A percentile compares a stretch with the other conserved stretches of the same genome.
These are phyloP conservation scores for Cuniculus paca DNA, from an alignment of 2,797 vertebrate species.

Conservation along the genomic window DNA sequence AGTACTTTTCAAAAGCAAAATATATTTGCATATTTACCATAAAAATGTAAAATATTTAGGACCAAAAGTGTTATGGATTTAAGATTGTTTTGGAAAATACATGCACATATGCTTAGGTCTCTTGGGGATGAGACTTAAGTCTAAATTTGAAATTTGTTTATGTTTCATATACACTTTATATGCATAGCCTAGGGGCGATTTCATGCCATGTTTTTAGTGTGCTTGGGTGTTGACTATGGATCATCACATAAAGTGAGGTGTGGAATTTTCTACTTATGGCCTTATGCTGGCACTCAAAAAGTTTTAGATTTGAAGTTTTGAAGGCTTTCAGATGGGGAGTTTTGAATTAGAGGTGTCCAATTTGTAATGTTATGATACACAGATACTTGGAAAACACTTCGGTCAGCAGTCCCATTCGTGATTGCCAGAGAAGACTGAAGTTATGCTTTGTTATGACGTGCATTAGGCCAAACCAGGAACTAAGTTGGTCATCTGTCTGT, in stretches of 20 bases:
- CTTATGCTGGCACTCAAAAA: neutral
- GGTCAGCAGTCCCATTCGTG: neutral
- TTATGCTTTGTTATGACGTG: neutral
- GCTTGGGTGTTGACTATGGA: neutral
- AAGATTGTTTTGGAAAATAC: neutral
- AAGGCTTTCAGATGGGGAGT: neutral
- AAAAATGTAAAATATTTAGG: neutral
- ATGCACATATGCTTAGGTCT: neutral
- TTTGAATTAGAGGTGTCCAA: neutral
- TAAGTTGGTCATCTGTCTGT: neutral
- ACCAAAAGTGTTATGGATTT: neutral
- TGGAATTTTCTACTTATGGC: neutral
- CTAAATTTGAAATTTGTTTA: neutral
- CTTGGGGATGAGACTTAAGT: no score
- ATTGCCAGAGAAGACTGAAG: neutral
- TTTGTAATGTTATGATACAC: neutral
- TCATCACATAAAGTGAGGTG: neutral
- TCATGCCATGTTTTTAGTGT: neutral
- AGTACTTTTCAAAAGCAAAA: neutral
- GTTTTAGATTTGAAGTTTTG: neutral
- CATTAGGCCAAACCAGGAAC: neutral
- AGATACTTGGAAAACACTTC: neutral
- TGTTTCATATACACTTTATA: neutral
- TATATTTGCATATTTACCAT: slow-evolving; percentile 5
- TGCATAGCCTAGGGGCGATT: neutral